A percentile compares a stretch with the other conserved stretches of the same genome.
Conservation (phyloP, 2,797 vertebrate genomes). For the Fringilla coelebs region DNA sequence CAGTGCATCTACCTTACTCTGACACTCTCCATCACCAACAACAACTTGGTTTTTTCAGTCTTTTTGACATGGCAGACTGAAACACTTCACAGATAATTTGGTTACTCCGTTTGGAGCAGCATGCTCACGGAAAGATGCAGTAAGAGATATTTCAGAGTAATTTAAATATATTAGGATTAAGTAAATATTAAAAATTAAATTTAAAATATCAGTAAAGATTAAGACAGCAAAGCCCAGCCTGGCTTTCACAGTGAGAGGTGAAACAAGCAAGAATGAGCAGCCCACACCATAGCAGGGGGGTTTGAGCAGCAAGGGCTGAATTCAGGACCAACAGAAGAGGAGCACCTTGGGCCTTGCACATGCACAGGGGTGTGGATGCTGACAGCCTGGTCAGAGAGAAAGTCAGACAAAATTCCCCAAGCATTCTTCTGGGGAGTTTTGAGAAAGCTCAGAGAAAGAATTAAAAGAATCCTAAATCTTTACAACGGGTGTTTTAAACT, state of each 20-base stretch:
- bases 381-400: neutral
- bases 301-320: neutral
- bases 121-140: neutral
- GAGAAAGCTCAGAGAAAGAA: neutral
- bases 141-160: neutral
- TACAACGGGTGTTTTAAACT: neutral
- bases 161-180: neutral
- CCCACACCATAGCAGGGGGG: fast-evolving
- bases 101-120: neutral
- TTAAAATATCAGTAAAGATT: no score
- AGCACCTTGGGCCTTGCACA: neutral
- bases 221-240: fast-evolving
- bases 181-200: no score
- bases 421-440: neutral
- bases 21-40: neutral
- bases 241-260: neutral
- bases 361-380: neutral
- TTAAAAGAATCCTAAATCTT: neutral
- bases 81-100: neutral
- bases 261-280: neutral
- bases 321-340: neutral
- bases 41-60: neutral
- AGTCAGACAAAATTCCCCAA: neutral
- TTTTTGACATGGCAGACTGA: neutral
- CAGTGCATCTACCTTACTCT: neutral